These are phyloP conservation scores for Calliopsis andreniformis DNA, from an alignment of 1,140 invertebrate genomes.

Conservation along the genomic window DNA sequence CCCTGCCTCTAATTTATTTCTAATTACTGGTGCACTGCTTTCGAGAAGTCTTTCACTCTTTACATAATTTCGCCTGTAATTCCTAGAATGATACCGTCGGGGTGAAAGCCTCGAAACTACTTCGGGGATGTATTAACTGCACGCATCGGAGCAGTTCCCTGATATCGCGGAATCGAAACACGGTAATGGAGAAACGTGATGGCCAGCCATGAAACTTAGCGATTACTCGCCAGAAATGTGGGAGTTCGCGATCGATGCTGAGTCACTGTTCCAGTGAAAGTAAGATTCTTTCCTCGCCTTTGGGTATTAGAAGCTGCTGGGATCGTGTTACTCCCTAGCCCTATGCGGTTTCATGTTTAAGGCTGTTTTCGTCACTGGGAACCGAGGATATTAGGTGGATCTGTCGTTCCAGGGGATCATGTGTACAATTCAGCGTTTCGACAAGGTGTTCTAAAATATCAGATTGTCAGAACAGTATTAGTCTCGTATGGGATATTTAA, in stretches of 20 bases:
- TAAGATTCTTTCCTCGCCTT: slow-evolving; percentile 21
- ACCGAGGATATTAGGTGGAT: neutral
- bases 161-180: slow-evolving; percentile 30
- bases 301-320: slow-evolving; percentile 16
- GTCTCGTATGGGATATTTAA: too few relatives aligned
- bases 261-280: slow-evolving; percentile 8
- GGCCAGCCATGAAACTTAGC: slow-evolving; percentile 17
- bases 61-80: neutral
- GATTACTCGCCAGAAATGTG: slow-evolving; percentile 21
- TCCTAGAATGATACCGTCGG: neutral
- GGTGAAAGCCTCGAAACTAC: slow-evolving; percentile 11
- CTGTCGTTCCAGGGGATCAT: neutral
- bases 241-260: slow-evolving; percentile 12
- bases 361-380: neutral
- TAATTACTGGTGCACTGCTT: neutral
- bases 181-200: slow-evolving; percentile 19
- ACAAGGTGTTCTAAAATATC: too few relatives aligned
- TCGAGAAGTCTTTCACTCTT: neutral
- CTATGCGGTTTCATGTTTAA: slow-evolving; percentile 25
- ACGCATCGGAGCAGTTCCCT: slow-evolving; percentile 23
- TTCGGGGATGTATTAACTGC: slow-evolving; percentile 29
- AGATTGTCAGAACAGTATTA: too few relatives aligned
- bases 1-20: too few relatives aligned
- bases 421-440: too few relatives aligned
- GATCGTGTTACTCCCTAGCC: slow-evolving; percentile 14